phyloP scores from a whole-genome alignment of 2,113 vertebrate species.

The Paracanthobrama guichenoti region DNA sequence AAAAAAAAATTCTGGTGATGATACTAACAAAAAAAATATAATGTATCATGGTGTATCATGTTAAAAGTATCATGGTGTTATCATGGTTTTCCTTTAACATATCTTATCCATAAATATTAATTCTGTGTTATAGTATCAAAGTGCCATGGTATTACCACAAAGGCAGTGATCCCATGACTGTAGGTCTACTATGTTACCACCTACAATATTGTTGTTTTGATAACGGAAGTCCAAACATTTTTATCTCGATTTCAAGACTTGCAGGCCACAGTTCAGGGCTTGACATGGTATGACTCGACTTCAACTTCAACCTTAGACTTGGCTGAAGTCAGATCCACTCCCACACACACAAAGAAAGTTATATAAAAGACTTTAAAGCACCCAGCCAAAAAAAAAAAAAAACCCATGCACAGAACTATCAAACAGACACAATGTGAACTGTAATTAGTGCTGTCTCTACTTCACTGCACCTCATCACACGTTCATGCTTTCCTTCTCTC shows the following conservation, averaged over 20 bases:
- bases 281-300: background rate
- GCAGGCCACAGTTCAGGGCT: background rate
- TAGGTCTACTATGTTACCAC: background rate
- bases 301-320: background rate
- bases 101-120: background rate
- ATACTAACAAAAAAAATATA: no score
- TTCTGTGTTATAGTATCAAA: background rate
- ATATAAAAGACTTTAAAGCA: conserved; percentile 29
- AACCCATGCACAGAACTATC: conserved; percentile 14
- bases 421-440: conserved; percentile 38
- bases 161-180: background rate
- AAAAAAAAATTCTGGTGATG: no score
- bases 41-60: no score
- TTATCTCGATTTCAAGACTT: background rate
- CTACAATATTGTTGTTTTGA: background rate
- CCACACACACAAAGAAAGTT: conserved; percentile 18
- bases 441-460: conserved; percentile 43
- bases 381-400: background rate
- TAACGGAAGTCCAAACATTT: background rate
- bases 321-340: background rate
- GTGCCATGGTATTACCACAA: background rate
- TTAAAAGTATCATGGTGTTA: no score
- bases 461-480: conserved; percentile 41
- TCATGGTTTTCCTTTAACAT: no score
- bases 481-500: conserved; percentile 5